phyloP scores from a whole-genome alignment of 2,888 invertebrate genomes.

The Gryllus longicercus region DNA sequence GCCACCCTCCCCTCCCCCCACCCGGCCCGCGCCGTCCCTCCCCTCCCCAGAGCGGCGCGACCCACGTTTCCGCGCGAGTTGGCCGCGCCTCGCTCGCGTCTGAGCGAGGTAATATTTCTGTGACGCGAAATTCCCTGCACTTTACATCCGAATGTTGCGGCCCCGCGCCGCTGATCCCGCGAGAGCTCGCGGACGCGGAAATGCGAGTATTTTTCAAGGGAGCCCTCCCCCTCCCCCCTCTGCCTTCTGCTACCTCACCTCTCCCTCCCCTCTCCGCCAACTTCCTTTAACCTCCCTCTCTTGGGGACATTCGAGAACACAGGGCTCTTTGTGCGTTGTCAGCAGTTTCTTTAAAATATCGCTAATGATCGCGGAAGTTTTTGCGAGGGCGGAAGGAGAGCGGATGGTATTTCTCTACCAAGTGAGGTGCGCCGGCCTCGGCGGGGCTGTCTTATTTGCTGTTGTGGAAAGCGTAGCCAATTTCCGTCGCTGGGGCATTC shows the following conservation, averaged over 20 bases:
- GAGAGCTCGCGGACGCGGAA: background rate
- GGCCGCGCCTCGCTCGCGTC: background rate
- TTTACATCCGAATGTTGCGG: conserved; percentile 17
- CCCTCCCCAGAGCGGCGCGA: background rate
- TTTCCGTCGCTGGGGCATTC: background rate
- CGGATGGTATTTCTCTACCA: background rate
- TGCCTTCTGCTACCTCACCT: background rate
- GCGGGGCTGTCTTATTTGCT: background rate
- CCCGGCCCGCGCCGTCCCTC: background rate
- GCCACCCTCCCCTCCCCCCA: no score
- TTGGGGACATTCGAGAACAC: background rate
- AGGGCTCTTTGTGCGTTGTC: background rate
- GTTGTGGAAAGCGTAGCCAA: background rate
- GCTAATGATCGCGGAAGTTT: background rate
- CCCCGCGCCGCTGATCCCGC: conserved; percentile 1
- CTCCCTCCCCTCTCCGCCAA: background rate
- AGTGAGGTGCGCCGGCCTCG: background rate
- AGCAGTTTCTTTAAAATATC: conserved; percentile 17
- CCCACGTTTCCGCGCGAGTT: background rate
- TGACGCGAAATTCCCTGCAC: conserved; percentile 11
- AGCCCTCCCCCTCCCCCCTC: background rate
- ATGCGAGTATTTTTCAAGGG: conserved; percentile 17
- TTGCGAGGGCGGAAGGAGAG: background rate
- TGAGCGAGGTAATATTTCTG: conserved; percentile 17
- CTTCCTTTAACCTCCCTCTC: background rate